Evolutionary conservation across 2,113 vertebrate genomes (phyloP).

Genomic region (Elephantulus edwardii): DNA sequence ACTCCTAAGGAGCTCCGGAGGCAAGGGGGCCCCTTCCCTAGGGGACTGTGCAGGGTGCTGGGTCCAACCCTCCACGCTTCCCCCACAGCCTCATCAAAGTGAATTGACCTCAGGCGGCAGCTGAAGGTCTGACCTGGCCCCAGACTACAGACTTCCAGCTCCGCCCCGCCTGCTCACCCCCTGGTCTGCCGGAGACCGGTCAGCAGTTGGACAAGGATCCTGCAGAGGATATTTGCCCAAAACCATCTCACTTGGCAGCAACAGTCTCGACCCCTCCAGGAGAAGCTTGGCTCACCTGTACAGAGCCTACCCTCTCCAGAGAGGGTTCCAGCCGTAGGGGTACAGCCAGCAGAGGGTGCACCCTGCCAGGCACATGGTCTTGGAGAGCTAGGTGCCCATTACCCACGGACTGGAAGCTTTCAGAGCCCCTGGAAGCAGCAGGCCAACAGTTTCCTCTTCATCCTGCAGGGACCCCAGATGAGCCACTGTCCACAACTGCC

Average conservation of each 20-base stretch:
- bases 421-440: background rate
- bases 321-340: slow-evolving; percentile 16
- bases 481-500: no score
- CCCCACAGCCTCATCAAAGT: background rate
- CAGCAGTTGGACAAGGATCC: background rate
- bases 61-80: background rate
- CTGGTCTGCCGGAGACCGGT: background rate
- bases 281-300: slow-evolving; percentile 58
- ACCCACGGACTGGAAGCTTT: background rate
- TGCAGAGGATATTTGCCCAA: background rate
- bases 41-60: background rate
- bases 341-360: slow-evolving; percentile 56
- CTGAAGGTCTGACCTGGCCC: no score
- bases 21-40: no score
- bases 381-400: background rate
- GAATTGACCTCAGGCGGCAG: background rate
- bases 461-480: background rate
- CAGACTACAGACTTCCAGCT: background rate
- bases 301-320: slow-evolving; percentile 49
- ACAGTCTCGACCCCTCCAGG: slow-evolving; percentile 55
- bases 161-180: background rate
- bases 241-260: slow-evolving; percentile 27
- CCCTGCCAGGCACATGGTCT: slow-evolving; percentile 5
- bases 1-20: no score
- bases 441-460: background rate